phyloP scores from a whole-genome alignment of 2,888 invertebrate genomes.

The Diachrysia chrysitis region DNA sequence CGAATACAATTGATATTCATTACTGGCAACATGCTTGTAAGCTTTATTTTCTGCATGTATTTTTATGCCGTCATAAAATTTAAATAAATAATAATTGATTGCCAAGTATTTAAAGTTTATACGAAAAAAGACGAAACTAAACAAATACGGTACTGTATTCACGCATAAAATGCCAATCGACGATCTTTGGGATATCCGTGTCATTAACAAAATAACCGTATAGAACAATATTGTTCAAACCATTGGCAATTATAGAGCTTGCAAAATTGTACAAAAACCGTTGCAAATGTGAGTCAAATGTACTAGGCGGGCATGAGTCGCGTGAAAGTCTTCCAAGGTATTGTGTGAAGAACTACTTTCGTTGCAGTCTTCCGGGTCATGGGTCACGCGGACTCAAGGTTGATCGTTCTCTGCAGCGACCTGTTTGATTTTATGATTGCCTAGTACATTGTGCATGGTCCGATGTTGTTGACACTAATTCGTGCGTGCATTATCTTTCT shows the following conservation, averaged over 20 bases:
- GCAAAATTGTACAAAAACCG: constrained; percentile 42
- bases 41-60: too few relatives aligned
- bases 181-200: not conserved
- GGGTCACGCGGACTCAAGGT: constrained; percentile 69
- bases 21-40: too few relatives aligned
- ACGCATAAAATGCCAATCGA: not conserved
- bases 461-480: constrained; percentile 46
- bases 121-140: not conserved
- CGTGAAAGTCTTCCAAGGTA: constrained; percentile 75
- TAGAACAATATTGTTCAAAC: constrained; percentile 28
- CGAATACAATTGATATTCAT: not conserved
- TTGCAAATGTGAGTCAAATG: constrained; percentile 42
- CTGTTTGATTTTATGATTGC: constrained; percentile 74
- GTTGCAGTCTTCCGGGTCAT: constrained; percentile 71
- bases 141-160: not conserved
- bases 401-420: constrained; percentile 67
- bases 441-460: constrained; percentile 64
- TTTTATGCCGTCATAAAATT: too few relatives aligned
- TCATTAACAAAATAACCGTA: constrained; percentile 33
- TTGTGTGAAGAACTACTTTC: constrained; percentile 76
- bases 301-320: constrained; percentile 73
- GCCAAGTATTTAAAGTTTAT: too few relatives aligned
- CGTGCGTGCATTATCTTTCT: constrained; percentile 30
- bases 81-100: too few relatives aligned
- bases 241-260: constrained; percentile 47